A percentile compares a stretch with the other conserved stretches of the same genome.
phyloP scores from a whole-genome alignment of 2,797 vertebrate genomes.

The Hafferia zeledoni region DNA sequence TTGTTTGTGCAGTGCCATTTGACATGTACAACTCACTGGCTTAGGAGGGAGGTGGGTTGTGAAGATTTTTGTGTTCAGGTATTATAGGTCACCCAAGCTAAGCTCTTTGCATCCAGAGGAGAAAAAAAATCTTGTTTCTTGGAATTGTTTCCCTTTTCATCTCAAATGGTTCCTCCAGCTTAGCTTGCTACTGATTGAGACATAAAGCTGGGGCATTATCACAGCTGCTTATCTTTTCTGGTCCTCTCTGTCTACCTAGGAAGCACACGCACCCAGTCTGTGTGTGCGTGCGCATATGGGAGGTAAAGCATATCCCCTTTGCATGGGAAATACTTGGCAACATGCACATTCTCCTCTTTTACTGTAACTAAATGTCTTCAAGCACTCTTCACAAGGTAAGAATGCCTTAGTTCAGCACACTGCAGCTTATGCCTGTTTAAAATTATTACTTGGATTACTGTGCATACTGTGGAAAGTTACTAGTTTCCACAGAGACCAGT shows the following conservation, averaged over 20 bases:
- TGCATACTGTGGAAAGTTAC: constrained; percentile 60
- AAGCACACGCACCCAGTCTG: not conserved
- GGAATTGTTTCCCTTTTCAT: not conserved
- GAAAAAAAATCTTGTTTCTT: not conserved
- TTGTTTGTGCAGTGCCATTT: constrained; percentile 66
- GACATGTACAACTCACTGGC: constrained; percentile 63
- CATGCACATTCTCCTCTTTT: not conserved
- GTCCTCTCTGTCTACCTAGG: not conserved
- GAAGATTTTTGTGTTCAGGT: constrained; percentile 54
- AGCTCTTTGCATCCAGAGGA: not conserved
- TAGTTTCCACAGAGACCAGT: constrained; percentile 63
- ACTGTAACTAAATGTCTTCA: constrained; percentile 37
- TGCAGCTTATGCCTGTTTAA: constrained; percentile 58
- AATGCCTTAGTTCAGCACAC: constrained; percentile 60
- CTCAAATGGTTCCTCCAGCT: not conserved
- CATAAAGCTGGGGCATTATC: not conserved
- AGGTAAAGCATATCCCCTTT: not conserved
- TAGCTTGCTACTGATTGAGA: not conserved
- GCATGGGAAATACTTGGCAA: constrained; percentile 14
- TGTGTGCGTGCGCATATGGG: constrained; percentile 27
- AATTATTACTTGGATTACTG: constrained; percentile 65
- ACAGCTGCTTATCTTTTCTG: not conserved
- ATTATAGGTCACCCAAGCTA: constrained; percentile 34
- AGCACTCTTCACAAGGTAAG: constrained; percentile 48
- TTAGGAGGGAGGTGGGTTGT: constrained; percentile 44